Evolutionary conservation across 2,888 invertebrate species (phyloP).

Genomic region (Sepioteuthis lessoniana): DNA sequence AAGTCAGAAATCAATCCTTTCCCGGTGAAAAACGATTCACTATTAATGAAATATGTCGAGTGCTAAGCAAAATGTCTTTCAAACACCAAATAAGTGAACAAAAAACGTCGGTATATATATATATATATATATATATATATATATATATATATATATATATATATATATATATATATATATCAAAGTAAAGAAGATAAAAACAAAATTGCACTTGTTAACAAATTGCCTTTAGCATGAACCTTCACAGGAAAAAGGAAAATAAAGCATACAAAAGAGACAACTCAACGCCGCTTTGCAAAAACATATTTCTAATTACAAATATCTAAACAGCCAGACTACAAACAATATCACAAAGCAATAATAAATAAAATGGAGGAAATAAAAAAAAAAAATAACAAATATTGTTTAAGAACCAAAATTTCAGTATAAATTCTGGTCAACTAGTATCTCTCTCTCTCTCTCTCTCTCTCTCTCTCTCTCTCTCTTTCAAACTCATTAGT

Average conservation of each 20-base stretch:
- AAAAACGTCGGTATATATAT: not conserved
- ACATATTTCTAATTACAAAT: conserved; percentile 10
- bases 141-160: not conserved
- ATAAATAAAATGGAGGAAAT: not conserved
- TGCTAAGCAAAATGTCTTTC: not conserved
- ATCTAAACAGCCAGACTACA: not conserved
- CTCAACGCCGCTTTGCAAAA: not conserved
- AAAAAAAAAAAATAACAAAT: not conserved
- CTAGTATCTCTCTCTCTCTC: not conserved
- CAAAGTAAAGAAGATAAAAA: not conserved
- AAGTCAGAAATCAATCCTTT: not conserved
- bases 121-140: not conserved
- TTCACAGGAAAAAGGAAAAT: not conserved
- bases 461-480: not conserved
- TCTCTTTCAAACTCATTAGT: not conserved
- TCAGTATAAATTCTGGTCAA: not conserved
- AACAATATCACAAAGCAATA: not conserved
- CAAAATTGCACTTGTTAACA: not conserved
- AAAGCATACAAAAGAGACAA: not conserved
- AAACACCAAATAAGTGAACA: not conserved
- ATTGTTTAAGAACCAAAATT: not conserved
- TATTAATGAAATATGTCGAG: not conserved
- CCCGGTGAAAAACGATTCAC: not conserved
- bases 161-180: too few relatives aligned
- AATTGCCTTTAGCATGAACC: not conserved